phyloP scores from a whole-genome alignment of 2,113 vertebrate genomes.

The Brachionichthys hirsutus region DNA sequence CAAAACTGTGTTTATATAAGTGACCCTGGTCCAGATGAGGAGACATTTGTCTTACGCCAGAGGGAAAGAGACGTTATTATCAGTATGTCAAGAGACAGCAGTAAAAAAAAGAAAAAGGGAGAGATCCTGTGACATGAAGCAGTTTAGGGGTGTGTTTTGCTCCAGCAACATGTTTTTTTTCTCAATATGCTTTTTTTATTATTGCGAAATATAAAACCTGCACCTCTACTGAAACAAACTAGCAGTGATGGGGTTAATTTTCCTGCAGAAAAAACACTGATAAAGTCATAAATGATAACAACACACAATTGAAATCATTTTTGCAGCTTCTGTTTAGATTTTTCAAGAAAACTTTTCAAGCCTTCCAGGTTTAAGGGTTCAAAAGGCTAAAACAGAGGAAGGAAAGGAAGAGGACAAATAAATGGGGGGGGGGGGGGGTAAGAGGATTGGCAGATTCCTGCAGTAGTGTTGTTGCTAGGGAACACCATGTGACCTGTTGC shows the following conservation, averaged over 20 bases:
- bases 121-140: too few relatives aligned
- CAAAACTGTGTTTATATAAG: conserved; percentile 53
- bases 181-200: too few relatives aligned
- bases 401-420: conserved; percentile 47
- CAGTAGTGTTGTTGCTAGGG: conserved; percentile 81
- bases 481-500: conserved; percentile 81
- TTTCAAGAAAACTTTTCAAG: too few relatives aligned
- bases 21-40: conserved; percentile 51
- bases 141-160: too few relatives aligned
- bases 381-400: conserved; percentile 43
- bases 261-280: too few relatives aligned
- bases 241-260: too few relatives aligned
- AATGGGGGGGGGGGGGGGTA: conserved; percentile 62
- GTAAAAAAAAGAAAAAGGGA: too few relatives aligned
- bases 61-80: conserved; percentile 44
- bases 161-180: too few relatives aligned
- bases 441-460: conserved; percentile 80
- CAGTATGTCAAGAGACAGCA: conserved; percentile 19
- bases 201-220: not conserved
- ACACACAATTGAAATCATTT: too few relatives aligned
- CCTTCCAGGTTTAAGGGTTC: not conserved
- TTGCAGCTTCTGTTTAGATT: too few relatives aligned
- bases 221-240: not conserved
- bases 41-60: conserved; percentile 59
- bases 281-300: too few relatives aligned